Evolutionary conservation across 2,113 vertebrate genomes (phyloP).

Genomic region (Petrocephalus zakoni): DNA sequence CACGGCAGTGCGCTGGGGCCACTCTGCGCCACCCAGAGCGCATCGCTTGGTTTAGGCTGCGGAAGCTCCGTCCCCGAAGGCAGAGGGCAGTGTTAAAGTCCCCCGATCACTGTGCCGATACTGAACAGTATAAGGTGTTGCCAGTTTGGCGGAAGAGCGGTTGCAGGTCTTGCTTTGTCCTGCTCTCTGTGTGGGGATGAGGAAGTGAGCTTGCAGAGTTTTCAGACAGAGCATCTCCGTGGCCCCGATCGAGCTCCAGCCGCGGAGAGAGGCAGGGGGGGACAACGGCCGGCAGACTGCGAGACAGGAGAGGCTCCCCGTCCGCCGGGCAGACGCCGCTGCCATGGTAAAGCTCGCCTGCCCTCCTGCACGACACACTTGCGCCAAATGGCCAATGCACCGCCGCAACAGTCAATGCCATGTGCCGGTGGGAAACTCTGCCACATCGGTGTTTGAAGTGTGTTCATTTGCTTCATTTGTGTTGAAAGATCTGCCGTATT

Average conservation of each 20-base stretch:
- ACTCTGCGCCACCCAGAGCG: not conserved
- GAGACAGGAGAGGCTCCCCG: conserved; percentile 26
- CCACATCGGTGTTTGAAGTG: not conserved
- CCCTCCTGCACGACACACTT: not conserved
- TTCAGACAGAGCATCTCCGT: not conserved
- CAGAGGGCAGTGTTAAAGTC: not conserved
- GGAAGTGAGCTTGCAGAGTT: not conserved
- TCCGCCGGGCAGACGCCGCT: not conserved
- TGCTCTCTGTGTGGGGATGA: not conserved
- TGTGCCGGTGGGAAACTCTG: not conserved
- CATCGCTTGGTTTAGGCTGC: not conserved
- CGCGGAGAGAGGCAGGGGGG: not conserved
- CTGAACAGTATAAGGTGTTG: not conserved
- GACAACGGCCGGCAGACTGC: not conserved
- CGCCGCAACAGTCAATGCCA: not conserved
- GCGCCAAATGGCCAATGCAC: not conserved
- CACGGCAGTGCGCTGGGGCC: not conserved
- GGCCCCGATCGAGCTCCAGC: not conserved
- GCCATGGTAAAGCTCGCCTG: conserved; percentile 47
- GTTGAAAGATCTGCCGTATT: not conserved
- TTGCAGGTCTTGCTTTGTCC: not conserved
- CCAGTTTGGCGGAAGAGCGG: not conserved
- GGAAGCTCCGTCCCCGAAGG: not conserved
- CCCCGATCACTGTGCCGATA: not conserved
- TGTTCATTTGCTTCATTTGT: not conserved